These are phyloP conservation scores for Burhinus oedicnemus DNA, from an alignment of 2,113 vertebrate genomes.

Conservation along the genomic window DNA sequence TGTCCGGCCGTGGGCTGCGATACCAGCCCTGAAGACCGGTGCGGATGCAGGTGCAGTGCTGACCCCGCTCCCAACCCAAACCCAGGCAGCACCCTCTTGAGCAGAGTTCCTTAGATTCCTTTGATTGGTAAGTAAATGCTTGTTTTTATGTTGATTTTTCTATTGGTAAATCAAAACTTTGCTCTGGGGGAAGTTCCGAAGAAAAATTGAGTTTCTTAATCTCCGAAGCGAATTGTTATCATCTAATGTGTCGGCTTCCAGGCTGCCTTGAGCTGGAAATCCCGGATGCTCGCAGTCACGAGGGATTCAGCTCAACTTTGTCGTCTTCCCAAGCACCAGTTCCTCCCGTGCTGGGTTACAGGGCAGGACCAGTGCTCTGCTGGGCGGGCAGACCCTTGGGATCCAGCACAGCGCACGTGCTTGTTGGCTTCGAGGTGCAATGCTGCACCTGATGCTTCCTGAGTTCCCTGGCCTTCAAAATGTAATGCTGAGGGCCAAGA, in stretches of 20 bases:
- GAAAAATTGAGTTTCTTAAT: neutral
- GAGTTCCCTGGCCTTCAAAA: neutral
- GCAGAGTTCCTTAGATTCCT: neutral
- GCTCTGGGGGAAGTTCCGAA: neutral
- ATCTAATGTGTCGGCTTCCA: rapidly evolving
- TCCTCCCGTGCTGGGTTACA: neutral
- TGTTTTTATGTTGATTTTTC: neutral
- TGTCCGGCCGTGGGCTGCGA: neutral
- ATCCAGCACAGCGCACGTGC: neutral
- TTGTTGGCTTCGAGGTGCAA: rapidly evolving
- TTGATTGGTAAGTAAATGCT: neutral
- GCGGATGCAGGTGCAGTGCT: rapidly evolving
- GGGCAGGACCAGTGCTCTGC: neutral
- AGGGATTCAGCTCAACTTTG: neutral
- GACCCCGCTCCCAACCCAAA: neutral
- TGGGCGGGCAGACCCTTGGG: neutral
- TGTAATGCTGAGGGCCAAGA: rapidly evolving
- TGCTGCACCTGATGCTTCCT: rapidly evolving
- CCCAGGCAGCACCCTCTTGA: neutral
- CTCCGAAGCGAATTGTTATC: neutral
- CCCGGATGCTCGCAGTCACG: neutral
- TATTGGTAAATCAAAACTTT: neutral
- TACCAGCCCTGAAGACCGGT: neutral
- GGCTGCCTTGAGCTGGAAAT: neutral
- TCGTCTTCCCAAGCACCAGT: neutral